phyloP scores from a whole-genome alignment of 2,797 vertebrate species.

The Momotus momota region DNA sequence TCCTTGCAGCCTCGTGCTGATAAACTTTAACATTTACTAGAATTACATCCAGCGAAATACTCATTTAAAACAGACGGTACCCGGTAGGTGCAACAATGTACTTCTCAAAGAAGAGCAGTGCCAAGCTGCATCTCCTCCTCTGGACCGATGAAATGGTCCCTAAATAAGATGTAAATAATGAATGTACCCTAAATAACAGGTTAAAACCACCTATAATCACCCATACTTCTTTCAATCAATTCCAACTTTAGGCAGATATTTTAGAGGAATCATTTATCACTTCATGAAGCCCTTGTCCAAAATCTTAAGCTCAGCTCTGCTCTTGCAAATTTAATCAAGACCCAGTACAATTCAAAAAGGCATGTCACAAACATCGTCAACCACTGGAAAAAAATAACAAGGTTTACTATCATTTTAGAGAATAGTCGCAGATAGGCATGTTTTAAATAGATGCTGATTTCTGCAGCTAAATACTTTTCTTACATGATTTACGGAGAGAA shows the following conservation, averaged over 20 bases:
- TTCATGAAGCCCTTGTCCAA: not conserved
- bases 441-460: not conserved
- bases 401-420: not conserved
- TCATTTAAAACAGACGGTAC: not conserved
- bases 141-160: constrained; percentile 25
- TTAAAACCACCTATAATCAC: constrained; percentile 50
- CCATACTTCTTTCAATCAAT: constrained; percentile 37
- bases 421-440: not conserved
- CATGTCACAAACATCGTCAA: constrained; percentile 3
- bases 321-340: constrained; percentile 24
- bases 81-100: not conserved
- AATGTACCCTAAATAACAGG: not conserved
- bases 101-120: not conserved
- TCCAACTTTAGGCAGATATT: constrained; percentile 9
- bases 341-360: constrained; percentile 33
- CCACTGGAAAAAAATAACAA: not conserved
- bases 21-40: not conserved
- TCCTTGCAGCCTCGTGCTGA: not conserved
- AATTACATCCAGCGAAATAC: constrained; percentile 8
- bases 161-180: no score
- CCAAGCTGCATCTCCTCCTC: not conserved
- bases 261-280: constrained; percentile 6
- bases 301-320: constrained; percentile 24
- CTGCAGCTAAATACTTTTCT: not conserved
- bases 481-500: not conserved